A percentile compares a stretch with the other conserved stretches of the same genome.
Conservation (phyloP, 1,140 invertebrate species). For the Platorchestia sp. region DNA sequence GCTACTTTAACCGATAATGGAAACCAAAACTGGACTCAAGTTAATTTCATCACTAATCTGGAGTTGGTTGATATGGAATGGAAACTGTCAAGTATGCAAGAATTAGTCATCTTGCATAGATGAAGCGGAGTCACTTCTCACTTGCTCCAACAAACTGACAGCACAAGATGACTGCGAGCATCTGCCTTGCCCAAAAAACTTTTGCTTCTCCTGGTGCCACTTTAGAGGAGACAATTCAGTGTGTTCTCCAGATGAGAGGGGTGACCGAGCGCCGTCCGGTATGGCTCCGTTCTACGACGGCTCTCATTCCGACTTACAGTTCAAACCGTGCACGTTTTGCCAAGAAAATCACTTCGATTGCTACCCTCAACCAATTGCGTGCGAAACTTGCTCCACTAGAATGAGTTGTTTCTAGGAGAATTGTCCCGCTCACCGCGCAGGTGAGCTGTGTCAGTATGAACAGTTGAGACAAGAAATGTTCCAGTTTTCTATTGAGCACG, state of each 20-base stretch:
- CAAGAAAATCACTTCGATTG: not conserved
- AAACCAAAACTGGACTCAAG: not conserved
- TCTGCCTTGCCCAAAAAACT: not conserved
- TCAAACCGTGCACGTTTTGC: constrained; percentile 5
- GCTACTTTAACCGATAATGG: not conserved
- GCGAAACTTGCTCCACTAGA: not conserved
- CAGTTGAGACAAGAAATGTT: not conserved
- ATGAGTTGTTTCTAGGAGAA: not conserved
- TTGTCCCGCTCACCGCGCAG: constrained; percentile 13
- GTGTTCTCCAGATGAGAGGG: not conserved
- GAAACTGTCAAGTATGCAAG: not conserved
- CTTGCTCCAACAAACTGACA: not conserved
- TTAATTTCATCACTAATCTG: not conserved
- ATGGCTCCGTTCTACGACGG: not conserved
- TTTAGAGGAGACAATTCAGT: not conserved
- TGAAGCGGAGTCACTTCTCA: not conserved
- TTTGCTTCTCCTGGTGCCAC: constrained; percentile 40
- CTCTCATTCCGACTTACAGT: not conserved
- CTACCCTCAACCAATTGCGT: not conserved
- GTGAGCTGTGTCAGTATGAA: not conserved
- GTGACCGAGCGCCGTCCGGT: not conserved
- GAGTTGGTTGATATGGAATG: not conserved
- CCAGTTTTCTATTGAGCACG: not conserved
- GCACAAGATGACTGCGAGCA: not conserved
- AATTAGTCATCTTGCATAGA: not conserved